A percentile compares a stretch with the other conserved stretches of the same genome.
These are phyloP conservation scores for Oreocharis arfaki DNA, from an alignment of 2,113 vertebrate species.

Conservation along the genomic window DNA sequence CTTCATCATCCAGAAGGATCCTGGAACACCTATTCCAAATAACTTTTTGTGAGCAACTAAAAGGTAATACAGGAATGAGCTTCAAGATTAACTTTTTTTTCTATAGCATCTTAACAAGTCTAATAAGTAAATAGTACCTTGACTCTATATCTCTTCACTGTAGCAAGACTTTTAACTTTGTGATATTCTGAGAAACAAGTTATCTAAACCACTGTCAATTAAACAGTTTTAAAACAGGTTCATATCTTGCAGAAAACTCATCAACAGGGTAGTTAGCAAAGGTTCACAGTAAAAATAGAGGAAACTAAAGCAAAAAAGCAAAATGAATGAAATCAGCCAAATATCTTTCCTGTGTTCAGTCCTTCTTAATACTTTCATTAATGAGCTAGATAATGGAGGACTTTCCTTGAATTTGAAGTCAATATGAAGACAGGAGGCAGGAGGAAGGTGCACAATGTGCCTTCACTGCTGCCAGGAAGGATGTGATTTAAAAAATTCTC, in stretches of 20 bases:
- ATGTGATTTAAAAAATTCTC: background rate
- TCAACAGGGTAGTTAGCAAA: background rate
- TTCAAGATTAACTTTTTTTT: background rate
- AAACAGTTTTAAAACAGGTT: background rate
- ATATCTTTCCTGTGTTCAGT: background rate
- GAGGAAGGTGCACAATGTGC: background rate
- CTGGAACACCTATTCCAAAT: background rate
- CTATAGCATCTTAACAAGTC: background rate
- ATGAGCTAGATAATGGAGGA: background rate
- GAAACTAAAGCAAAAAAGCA: background rate
- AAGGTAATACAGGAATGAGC: background rate
- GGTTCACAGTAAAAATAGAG: background rate
- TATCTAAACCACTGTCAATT: background rate
- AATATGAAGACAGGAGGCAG: background rate
- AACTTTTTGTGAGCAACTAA: background rate
- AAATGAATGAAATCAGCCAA: background rate
- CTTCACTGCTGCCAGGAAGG: background rate
- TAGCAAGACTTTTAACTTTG: background rate
- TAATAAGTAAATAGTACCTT: background rate
- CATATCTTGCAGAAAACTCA: background rate
- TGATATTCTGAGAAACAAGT: background rate
- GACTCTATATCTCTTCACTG: background rate
- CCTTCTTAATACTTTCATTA: background rate
- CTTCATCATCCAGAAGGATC: background rate
- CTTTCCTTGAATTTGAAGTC: background rate